Conservation (phyloP, 1,140 invertebrate genomes). For the Brachionus sp. region DNA sequence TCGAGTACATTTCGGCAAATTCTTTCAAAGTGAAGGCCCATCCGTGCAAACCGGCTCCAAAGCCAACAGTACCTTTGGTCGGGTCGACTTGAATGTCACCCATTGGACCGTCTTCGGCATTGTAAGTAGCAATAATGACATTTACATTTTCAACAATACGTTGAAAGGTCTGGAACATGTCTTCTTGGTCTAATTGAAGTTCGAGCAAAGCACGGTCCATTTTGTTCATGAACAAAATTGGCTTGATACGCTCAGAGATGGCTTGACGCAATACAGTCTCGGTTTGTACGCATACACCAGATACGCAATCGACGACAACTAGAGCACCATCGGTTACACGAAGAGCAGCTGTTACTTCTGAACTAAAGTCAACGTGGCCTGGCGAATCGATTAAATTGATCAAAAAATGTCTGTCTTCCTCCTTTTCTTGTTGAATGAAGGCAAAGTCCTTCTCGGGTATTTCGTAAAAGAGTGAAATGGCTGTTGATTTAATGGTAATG, state of each 20-base stretch:
- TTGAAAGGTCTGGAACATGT: conserved; percentile 98
- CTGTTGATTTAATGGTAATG: conserved; percentile 99
- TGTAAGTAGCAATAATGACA: conserved; percentile 99
- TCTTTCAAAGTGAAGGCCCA: conserved; percentile 99
- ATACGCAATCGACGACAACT: conserved; percentile 98
- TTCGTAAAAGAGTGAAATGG: conserved; percentile 97
- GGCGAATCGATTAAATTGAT: conserved; percentile 99
- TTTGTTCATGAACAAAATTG: conserved; percentile 99
- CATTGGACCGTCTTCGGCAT: conserved; percentile 94
- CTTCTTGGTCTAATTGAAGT: conserved; percentile 84
- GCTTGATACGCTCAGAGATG: conserved; percentile 97
- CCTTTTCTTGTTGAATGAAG: conserved; percentile 83
- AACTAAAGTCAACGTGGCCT: conserved; percentile 98
- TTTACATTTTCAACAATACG: conserved; percentile 99
- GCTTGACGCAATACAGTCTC: conserved; percentile 98
- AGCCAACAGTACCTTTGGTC: conserved; percentile 95
- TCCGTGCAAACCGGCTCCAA: conserved; percentile 95
- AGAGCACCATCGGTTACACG: conserved; percentile 98
- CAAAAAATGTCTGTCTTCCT: conserved; percentile 84
- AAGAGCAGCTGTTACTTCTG: conserved; percentile 95
- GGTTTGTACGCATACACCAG: conserved; percentile 97
- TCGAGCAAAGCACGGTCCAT: conserved; percentile 96
- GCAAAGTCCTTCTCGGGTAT: conserved; percentile 79
- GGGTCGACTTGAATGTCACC: conserved; percentile 95
- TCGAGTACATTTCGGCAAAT: conserved; percentile 97